phyloP scores from a whole-genome alignment of 2,113 vertebrate species.

The Aspiorhynchus laticeps region DNA sequence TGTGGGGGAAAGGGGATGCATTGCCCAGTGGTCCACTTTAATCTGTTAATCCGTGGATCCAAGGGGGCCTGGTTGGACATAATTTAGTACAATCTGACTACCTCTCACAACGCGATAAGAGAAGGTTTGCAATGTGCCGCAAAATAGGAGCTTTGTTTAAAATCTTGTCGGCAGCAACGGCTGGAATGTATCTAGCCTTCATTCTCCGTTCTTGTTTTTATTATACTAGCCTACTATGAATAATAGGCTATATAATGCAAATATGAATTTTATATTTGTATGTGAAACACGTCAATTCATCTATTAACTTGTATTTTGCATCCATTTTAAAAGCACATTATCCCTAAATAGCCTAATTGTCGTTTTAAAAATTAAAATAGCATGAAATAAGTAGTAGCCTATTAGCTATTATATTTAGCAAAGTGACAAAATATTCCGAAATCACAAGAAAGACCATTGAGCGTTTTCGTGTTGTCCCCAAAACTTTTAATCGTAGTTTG shows the following conservation, averaged over 20 bases:
- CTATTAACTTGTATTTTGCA: not conserved
- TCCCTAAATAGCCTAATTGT: not conserved
- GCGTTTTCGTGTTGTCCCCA: slow-evolving; percentile 51
- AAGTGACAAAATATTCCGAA: not conserved
- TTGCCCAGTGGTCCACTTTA: slow-evolving; percentile 99
- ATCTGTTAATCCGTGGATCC: slow-evolving; percentile 99
- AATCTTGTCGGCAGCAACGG: slow-evolving; percentile 85
- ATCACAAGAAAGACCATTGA: not conserved
- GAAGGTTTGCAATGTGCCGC: slow-evolving; percentile 91
- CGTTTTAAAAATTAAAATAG: not conserved
- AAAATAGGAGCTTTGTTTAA: slow-evolving; percentile 97
- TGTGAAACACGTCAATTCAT: not conserved
- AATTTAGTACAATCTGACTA: slow-evolving; percentile 99
- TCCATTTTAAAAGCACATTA: not conserved
- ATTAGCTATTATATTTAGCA: not conserved
- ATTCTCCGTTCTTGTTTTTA: slow-evolving; percentile 56
- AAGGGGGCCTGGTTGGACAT: slow-evolving; percentile 98
- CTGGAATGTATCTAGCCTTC: slow-evolving; percentile 77
- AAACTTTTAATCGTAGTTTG: slow-evolving; percentile 72
- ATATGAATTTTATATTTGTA: not conserved
- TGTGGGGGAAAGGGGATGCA: slow-evolving; percentile 90
- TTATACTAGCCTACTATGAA: not conserved
- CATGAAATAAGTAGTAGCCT: not conserved
- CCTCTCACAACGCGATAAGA: slow-evolving; percentile 98
- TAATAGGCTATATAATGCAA: not conserved